Conservation (phyloP, 2,797 vertebrate genomes). For the Sciaenops ocellatus region DNA sequence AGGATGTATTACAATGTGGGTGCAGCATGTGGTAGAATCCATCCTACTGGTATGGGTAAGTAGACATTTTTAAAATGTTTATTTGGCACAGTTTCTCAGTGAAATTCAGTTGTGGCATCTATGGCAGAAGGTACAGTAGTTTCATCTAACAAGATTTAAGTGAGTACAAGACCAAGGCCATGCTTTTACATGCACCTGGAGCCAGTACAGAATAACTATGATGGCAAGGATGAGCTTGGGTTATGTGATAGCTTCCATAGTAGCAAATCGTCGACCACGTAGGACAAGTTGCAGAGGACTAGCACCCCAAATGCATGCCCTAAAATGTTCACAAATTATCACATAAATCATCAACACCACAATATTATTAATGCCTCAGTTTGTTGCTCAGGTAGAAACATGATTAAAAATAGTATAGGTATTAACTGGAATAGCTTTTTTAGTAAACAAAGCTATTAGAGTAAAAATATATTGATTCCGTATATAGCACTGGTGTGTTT, state of each 20-base stretch:
- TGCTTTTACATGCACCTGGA: too few species aligned
- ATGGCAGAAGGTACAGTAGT: neutral
- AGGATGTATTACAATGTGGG: slow-evolving; percentile 87
- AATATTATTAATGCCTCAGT: too few species aligned
- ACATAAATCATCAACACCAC: neutral
- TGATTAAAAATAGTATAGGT: too few species aligned
- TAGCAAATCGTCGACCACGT: neutral
- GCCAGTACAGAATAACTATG: too few species aligned
- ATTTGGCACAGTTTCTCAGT: neutral
- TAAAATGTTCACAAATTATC: neutral
- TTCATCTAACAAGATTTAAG: neutral
- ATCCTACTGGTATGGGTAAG: slow-evolving; percentile 90
- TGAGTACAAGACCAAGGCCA: too few species aligned
- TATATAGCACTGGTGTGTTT: neutral
- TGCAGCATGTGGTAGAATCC: slow-evolving; percentile 90
- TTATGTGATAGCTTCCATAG: neutral
- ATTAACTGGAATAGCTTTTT: too few species aligned
- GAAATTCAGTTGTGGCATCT: neutral
- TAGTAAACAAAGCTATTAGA: too few species aligned
- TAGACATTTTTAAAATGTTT: slow-evolving; percentile 5
- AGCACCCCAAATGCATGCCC: neutral
- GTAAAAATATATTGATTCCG: neutral
- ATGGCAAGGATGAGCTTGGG: neutral
- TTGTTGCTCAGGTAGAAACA: too few species aligned
- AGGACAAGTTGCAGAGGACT: neutral